A percentile compares a stretch with the other conserved stretches of the same genome.
Evolutionary conservation across 2,888 invertebrate genomes (phyloP).

Genomic region (Lumbricus terrestris): DNA sequence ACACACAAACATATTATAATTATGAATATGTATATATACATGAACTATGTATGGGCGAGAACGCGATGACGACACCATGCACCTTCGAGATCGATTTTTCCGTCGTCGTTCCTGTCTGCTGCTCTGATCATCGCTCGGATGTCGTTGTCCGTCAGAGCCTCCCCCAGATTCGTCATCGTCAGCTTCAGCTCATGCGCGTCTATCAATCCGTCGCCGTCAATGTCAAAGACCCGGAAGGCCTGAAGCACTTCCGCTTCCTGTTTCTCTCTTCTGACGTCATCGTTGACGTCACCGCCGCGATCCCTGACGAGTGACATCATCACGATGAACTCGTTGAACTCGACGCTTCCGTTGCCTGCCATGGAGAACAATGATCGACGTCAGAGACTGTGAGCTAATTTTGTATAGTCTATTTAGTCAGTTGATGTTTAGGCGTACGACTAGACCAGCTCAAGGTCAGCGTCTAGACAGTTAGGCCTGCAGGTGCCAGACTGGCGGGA

Average conservation of each 20-base stretch:
- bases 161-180: conserved; percentile 55
- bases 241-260: conserved; percentile 35
- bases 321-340: conserved; percentile 52
- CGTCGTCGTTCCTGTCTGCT: conserved; percentile 56
- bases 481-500: too few relatives aligned
- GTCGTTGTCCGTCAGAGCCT: conserved; percentile 53
- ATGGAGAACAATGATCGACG: not conserved
- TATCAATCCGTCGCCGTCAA: conserved; percentile 47
- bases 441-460: too few relatives aligned
- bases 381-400: too few relatives aligned
- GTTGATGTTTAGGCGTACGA: too few relatives aligned
- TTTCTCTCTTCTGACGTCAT: not conserved
- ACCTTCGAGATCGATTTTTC: conserved; percentile 57
- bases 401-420: too few relatives aligned
- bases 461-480: too few relatives aligned
- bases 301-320: conserved; percentile 36
- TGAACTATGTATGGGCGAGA: too few relatives aligned
- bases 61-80: conserved; percentile 46
- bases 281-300: not conserved
- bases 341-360: conserved; percentile 42
- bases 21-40: too few relatives aligned
- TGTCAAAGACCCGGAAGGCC: conserved; percentile 38
- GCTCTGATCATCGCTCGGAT: conserved; percentile 54
- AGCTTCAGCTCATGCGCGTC: conserved; percentile 53
- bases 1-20: too few relatives aligned